Evolutionary conservation across 2,113 vertebrate genomes (phyloP), one percentile per base, ranked within the genome.

Genomic region (Limnothrissa miodon): DNA sequence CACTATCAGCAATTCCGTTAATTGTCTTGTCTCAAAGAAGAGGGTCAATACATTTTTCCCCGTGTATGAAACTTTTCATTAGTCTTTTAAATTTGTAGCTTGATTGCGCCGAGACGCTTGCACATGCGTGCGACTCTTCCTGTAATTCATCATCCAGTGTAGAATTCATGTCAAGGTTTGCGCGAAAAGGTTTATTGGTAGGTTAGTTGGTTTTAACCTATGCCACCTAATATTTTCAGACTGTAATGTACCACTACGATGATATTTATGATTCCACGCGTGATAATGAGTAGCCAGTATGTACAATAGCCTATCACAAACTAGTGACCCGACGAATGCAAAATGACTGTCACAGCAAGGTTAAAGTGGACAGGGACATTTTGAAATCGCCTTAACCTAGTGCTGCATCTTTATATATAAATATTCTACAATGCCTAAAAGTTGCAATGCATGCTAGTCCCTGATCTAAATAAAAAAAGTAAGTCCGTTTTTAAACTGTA

Each of bases 1-100:
- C 33, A 70, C 74, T 33, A 81, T 81, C 62, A 84, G 3, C 82
- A 53, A 21, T 84, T 80, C 51, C 84, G 45, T 53, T 86, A 81
- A 85, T 23, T 62, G 82, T 82, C 48, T 62, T 83, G n/a, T 81
- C 70, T 80, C 15, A 39, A 39, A 45, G 59, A 29, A 66, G 51
- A 56, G 6, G 5, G 23, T 19, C 21, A 56, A 56, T 56, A 8
- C n/a, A 25, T 66, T 66, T 33, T 59, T 66, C 33, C 59, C 59
- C 59, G 8, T 29, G 59, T 66, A 66, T 66, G 59, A 66, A 66
- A 66, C 59, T 29, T 25, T 66, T 33, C 11, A 66, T 33, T 66
- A 33, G 59, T 66, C 59, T 66, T 66, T 66, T 15, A 66, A 25
- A n/a, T 66, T 7, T 15, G 25, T 29, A 7, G n/a, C 29, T 33